A percentile compares a stretch with the other conserved stretches of the same genome.
These are phyloP conservation scores for Pocillopora meandrina DNA, from an alignment of 92 coral and sea anemone genomes.

Conservation along the genomic window DNA sequence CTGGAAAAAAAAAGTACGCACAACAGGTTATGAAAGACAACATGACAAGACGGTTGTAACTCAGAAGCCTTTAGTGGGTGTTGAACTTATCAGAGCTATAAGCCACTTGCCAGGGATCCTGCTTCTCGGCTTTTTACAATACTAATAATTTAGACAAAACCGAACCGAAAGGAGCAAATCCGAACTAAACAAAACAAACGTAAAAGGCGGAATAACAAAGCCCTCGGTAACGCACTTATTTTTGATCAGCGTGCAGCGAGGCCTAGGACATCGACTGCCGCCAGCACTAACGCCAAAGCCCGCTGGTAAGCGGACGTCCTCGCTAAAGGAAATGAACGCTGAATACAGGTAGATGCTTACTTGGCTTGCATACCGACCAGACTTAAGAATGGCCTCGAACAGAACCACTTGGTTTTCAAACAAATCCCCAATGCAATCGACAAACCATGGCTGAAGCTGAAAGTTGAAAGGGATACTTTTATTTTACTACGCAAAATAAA, in stretches of 20 bases:
- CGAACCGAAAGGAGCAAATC: no score
- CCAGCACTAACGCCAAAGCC: no score
- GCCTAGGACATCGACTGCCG: no score
- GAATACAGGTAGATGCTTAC: constrained; percentile 26
- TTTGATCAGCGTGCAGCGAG: no score
- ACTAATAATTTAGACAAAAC: no score
- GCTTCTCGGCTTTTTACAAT: no score
- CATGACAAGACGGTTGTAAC: background rate
- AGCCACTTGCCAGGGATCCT: no score
- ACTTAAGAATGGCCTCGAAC: constrained; percentile 83
- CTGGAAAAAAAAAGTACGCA: constrained; percentile 37
- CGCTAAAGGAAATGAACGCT: background rate
- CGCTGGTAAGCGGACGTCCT: background rate
- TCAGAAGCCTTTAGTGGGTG: no score
- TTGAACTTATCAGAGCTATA: no score
- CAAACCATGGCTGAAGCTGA: constrained; percentile 74
- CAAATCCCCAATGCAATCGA: constrained; percentile 80
- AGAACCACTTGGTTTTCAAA: constrained; percentile 92
- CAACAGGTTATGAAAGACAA: background rate
- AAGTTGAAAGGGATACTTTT: background rate
- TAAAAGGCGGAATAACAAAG: no score
- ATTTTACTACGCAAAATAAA: background rate
- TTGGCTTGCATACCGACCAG: constrained; percentile 71
- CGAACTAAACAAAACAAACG: no score
- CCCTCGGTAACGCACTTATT: no score